Percentiles rank a stretch among this genome's conserved stretches.
Conservation (phyloP, 2,797 vertebrate genomes). For the Peromyscus eremicus region DNA sequence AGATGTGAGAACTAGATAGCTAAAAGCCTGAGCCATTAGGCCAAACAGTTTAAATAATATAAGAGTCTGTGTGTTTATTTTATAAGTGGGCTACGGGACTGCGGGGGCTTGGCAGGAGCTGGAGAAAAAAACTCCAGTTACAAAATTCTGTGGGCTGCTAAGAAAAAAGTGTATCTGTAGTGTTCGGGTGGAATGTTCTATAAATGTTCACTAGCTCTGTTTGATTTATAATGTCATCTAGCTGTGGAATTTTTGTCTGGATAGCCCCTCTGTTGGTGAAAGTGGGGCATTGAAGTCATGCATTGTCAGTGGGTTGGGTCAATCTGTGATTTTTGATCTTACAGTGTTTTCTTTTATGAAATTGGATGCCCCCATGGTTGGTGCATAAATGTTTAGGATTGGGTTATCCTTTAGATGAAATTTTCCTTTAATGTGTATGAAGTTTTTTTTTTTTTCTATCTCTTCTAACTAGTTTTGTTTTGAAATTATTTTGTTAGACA, state of each 20-base stretch:
- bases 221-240: background rate
- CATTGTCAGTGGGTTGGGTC: background rate
- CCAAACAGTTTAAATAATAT: too few relatives aligned
- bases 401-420: background rate
- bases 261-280: background rate
- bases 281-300: background rate
- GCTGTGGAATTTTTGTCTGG: background rate
- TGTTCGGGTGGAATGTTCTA: background rate
- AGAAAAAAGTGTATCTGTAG: background rate
- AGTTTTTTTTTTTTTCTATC: background rate
- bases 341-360: background rate
- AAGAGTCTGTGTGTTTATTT: too few relatives aligned
- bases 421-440: background rate
- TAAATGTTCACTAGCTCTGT: background rate
- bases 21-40: too few relatives aligned
- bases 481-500: background rate
- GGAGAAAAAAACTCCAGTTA: too few relatives aligned
- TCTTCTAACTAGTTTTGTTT: background rate
- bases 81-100: too few relatives aligned
- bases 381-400: background rate
- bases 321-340: background rate
- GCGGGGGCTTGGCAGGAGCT: too few relatives aligned
- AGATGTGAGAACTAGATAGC: too few relatives aligned
- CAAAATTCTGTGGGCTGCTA: background rate
- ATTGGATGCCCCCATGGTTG: background rate